A percentile compares a stretch with the other conserved stretches of the same genome.
phyloP scores from a whole-genome alignment of 2,113 vertebrate species.

The Sylvilagus bachmani region DNA sequence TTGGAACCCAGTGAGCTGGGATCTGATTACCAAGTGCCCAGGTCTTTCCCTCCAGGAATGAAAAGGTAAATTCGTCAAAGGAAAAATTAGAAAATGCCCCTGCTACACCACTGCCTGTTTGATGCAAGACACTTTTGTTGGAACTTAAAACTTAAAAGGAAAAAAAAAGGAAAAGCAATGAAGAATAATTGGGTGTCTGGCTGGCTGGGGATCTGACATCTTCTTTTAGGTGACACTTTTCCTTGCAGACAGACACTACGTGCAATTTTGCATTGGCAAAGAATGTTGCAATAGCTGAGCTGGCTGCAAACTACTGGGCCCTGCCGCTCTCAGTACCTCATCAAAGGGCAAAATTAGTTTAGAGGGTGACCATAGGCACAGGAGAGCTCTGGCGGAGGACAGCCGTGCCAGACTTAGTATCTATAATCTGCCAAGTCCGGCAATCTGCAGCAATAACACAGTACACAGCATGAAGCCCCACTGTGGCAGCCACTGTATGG shows the following conservation, averaged over 20 bases:
- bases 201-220: neutral
- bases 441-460: conserved; percentile 78
- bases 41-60: neutral
- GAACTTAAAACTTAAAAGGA: conserved; percentile 27
- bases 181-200: conserved; percentile 49
- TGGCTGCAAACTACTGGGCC: conserved; percentile 72
- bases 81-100: neutral
- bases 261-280: neutral
- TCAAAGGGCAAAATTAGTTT: conserved; percentile 81
- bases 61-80: neutral
- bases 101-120: neutral
- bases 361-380: conserved; percentile 69
- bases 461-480: conserved; percentile 80
- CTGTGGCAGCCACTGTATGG: conserved; percentile 75
- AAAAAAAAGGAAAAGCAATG: conserved; percentile 10
- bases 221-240: neutral
- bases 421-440: conserved; percentile 79
- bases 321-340: conserved; percentile 67
- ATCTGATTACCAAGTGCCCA: neutral
- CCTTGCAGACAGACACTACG: neutral
- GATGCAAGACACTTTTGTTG: neutral
- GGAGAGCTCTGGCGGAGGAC: conserved; percentile 72
- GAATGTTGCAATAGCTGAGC: neutral
- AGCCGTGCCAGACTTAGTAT: conserved; percentile 72
- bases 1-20: neutral